Evolutionary conservation across 35 echinoderm and acorn worm species (phyloP).

Genomic region (Anneissia japonica): DNA sequence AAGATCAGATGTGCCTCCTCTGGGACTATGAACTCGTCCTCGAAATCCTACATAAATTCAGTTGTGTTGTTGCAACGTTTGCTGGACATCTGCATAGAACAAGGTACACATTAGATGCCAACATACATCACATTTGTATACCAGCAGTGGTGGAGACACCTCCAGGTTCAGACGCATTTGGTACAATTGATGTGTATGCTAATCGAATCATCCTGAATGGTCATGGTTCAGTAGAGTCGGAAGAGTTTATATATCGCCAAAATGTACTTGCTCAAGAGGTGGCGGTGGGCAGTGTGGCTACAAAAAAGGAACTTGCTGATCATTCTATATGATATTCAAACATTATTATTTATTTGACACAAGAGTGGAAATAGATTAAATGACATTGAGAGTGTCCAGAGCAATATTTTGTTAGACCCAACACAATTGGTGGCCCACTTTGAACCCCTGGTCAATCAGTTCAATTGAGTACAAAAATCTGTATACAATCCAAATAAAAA

Average conservation of each 20-base stretch:
- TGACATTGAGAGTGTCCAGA: too few species aligned
- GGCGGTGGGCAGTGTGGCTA: too few species aligned
- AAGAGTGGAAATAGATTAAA: too few species aligned
- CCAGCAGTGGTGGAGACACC: conserved; percentile 56
- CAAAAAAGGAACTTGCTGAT: too few species aligned
- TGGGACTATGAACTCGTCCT: conserved; percentile 83
- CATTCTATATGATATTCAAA: too few species aligned
- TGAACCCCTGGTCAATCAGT: too few species aligned
- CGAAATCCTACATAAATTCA: conserved; percentile 29
- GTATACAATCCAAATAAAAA: too few species aligned
- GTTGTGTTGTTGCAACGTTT: conserved; percentile 57
- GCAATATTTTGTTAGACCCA: too few species aligned
- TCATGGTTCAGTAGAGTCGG: conserved; percentile 14
- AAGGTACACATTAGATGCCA: conserved; percentile 20
- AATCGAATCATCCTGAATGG: conserved; percentile 38
- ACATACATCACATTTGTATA: conserved; percentile 60
- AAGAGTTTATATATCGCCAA: background rate
- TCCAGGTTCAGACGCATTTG: conserved; percentile 59
- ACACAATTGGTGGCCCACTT: too few species aligned
- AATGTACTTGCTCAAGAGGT: background rate
- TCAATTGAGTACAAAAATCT: too few species aligned
- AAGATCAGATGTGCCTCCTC: conserved; percentile 22
- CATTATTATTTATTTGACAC: too few species aligned
- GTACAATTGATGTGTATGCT: conserved; percentile 51
- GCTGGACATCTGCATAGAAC: conserved; percentile 65